phyloP scores from a whole-genome alignment of 2,797 vertebrate genomes.

The Pyrocephalus nanus region DNA sequence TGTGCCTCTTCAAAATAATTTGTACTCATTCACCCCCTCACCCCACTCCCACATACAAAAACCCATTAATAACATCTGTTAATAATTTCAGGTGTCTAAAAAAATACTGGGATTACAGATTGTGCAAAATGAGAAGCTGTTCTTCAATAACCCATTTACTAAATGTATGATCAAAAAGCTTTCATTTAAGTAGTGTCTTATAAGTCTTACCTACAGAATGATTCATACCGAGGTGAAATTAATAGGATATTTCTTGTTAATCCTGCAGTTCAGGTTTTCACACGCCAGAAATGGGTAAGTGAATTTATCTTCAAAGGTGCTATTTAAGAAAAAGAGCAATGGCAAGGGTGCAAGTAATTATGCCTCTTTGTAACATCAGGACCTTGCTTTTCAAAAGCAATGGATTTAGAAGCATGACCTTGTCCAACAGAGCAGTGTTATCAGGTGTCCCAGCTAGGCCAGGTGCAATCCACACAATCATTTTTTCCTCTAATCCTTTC shows the following conservation, averaged over 20 bases:
- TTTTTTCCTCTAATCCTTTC: background rate
- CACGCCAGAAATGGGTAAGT: background rate
- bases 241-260: constrained; percentile 42
- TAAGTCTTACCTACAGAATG: constrained; percentile 19
- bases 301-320: constrained; percentile 31
- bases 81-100: constrained; percentile 22
- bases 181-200: constrained; percentile 42
- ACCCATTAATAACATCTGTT: background rate
- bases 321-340: constrained; percentile 47
- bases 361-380: constrained; percentile 18
- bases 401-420: background rate
- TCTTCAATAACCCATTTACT: constrained; percentile 24
- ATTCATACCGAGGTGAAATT: constrained; percentile 14
- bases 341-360: constrained; percentile 35
- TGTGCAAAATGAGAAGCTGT: constrained; percentile 27
- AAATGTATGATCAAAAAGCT: constrained; percentile 59
- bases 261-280: constrained; percentile 33
- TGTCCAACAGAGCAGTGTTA: background rate
- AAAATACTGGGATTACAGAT: constrained; percentile 36
- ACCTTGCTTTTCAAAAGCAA: constrained; percentile 18
- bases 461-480: background rate
- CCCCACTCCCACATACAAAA: background rate
- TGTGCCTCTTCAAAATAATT: constrained; percentile 21
- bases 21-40: background rate
- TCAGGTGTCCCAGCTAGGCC: background rate